Conservation (phyloP, 2,888 invertebrate species). For the Leptinotarsa tumamoca region DNA sequence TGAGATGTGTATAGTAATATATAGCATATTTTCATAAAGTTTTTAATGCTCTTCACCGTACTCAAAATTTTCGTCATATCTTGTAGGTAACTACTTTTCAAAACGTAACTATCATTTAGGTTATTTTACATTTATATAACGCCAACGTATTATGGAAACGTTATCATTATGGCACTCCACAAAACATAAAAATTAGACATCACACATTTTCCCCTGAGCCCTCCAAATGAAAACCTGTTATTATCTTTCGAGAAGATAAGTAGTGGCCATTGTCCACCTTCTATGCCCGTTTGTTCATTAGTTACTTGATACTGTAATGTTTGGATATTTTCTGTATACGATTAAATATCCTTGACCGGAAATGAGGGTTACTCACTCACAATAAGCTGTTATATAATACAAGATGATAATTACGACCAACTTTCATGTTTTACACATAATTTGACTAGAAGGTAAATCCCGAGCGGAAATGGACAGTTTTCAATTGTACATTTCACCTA, state of each 20-base stretch:
- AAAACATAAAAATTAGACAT: no score
- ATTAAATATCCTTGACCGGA: conserved; percentile 14
- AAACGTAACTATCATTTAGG: no score
- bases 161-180: no score
- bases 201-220: no score
- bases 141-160: no score
- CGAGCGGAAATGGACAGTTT: conserved; percentile 8
- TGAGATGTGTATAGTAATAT: no score
- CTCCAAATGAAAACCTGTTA: no score
- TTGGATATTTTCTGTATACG: not conserved
- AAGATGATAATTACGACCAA: not conserved
- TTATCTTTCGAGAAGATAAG: not conserved
- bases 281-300: not conserved
- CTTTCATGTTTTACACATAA: conserved; percentile 3
- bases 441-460: not conserved
- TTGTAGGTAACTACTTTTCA: no score
- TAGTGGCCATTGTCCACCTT: not conserved
- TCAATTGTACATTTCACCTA: conserved; percentile 2
- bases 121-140: no score
- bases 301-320: not conserved
- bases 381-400: not conserved
- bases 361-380: not conserved
- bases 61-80: no score
- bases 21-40: no score
- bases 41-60: no score